Base-by-base conservation (phyloP, 1,140 invertebrate species). In the Drosophila nikananu region DNA sequence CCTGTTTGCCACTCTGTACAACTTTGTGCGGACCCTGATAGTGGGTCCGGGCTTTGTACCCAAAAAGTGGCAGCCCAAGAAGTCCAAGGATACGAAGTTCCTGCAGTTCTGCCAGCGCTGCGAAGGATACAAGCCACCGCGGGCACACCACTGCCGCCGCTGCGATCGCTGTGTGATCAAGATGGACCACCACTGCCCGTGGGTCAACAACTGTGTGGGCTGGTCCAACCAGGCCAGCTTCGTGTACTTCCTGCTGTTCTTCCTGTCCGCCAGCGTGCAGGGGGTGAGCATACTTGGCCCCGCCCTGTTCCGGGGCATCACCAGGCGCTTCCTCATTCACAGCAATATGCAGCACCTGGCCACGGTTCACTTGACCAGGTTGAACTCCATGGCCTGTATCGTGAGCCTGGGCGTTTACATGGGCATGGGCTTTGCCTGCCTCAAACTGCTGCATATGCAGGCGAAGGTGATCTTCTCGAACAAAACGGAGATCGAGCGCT, bases 141-240 rank as follows among this genome's bases (percentile, higher is more conserved):
- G 99, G 91, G 96, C 98, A 75, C 99, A 99, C 95, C 99, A 99
- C 93, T 99, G 99, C 93, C 95, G 97, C 82, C 98, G 98, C 95
- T 99, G 99, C 96, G 95, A 95, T 65, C 94, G 95, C 37, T 99
- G 98, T 94, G 96, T 99, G 1, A 95, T 97, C 92, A 99, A 99
- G 94, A 99, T 99, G 98, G 98, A 99, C 93, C 97, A 98, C 93
- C 97, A 98, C 93, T 98, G 97, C 93, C 97, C 98, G 0, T 93
- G 91, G 89, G 91, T 93, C 60, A 93, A 93, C 72, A 65, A 64
- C 52, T 98, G 98, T 92, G 97, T 97, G 82, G 98, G 98, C 6
- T 97, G 98, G 94, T 93, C 93, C 17, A 99, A 99, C 93, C 98
- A 99, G 77, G 95, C 95, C 2, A 97, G 97, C 93, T 99, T 99